Evolutionary conservation across 2,113 vertebrate species (phyloP).

Genomic region (Mola mola): DNA sequence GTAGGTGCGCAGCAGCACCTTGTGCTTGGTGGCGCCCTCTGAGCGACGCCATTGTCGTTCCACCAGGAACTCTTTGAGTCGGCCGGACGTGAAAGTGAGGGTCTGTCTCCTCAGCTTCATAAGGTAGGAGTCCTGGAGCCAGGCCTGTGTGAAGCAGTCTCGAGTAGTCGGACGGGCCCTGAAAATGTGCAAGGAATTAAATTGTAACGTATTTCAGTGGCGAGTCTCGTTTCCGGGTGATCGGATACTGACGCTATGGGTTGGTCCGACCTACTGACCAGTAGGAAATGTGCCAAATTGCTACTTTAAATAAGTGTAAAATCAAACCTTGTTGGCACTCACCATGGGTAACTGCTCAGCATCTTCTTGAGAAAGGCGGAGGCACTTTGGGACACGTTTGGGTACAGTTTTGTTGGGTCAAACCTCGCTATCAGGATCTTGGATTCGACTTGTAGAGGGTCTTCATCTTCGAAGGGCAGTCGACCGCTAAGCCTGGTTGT

Average conservation of each 20-base stretch:
- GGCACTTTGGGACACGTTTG: constrained; percentile 94
- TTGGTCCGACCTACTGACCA: no score
- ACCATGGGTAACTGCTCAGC: constrained; percentile 93
- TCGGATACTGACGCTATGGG: no score
- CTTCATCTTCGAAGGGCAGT: constrained; percentile 89
- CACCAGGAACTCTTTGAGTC: constrained; percentile 92
- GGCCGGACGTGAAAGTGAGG: constrained; percentile 91
- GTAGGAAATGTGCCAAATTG: no score
- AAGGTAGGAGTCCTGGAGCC: constrained; percentile 96
- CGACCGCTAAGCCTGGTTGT: constrained; percentile 91
- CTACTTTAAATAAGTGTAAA: background rate
- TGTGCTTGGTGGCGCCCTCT: constrained; percentile 90
- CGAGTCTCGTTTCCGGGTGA: no score
- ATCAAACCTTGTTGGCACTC: constrained; percentile 48
- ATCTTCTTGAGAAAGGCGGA: constrained; percentile 93
- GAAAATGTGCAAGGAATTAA: no score
- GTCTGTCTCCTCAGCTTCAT: constrained; percentile 97
- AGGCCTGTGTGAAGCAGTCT: constrained; percentile 91
- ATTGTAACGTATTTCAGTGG: no score
- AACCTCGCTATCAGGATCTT: constrained; percentile 91
- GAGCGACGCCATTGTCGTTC: constrained; percentile 86
- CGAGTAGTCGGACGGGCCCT: constrained; percentile 91
- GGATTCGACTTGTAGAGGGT: constrained; percentile 85
- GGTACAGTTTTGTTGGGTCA: constrained; percentile 90
- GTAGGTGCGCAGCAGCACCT: constrained; percentile 94